Evolutionary conservation across 2,888 invertebrate genomes (phyloP).

Genomic region (Listrodromus nycthemerus): DNA sequence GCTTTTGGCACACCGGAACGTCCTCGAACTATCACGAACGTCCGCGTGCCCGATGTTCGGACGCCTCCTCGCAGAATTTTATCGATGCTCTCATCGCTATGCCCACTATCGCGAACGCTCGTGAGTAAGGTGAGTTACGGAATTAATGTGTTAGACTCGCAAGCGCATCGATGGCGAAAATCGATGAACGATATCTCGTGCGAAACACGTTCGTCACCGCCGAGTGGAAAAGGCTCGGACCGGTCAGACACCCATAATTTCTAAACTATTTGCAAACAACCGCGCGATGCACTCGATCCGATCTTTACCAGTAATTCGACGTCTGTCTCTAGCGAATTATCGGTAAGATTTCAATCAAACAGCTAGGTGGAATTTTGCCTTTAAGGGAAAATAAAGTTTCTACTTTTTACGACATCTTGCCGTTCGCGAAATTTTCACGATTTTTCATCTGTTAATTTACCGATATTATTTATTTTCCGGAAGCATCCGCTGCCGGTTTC

Average conservation of each 20-base stretch:
- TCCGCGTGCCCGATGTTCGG: slow-evolving; percentile 7
- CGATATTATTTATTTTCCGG: too few species aligned
- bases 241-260: background rate
- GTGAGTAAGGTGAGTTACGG: background rate
- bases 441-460: too few species aligned
- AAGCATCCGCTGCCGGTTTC: too few species aligned
- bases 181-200: background rate
- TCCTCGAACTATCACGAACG: slow-evolving; percentile 59
- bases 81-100: slow-evolving; percentile 20
- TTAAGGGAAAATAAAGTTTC: background rate
- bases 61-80: slow-evolving; percentile 27
- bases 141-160: background rate
- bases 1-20: slow-evolving; percentile 36
- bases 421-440: too few species aligned
- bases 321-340: too few species aligned
- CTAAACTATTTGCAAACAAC: background rate
- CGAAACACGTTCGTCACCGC: background rate
- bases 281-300: too few species aligned
- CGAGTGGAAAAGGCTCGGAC: background rate
- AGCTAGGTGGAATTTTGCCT: background rate
- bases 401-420: too few species aligned
- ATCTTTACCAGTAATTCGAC: background rate
- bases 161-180: background rate
- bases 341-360: background rate
- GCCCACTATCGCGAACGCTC: background rate